Percentiles rank a stretch among this genome's conserved stretches.
Evolutionary conservation across 2,113 vertebrate species (phyloP).

Genomic region (Orthochromis malagaraziensis): DNA sequence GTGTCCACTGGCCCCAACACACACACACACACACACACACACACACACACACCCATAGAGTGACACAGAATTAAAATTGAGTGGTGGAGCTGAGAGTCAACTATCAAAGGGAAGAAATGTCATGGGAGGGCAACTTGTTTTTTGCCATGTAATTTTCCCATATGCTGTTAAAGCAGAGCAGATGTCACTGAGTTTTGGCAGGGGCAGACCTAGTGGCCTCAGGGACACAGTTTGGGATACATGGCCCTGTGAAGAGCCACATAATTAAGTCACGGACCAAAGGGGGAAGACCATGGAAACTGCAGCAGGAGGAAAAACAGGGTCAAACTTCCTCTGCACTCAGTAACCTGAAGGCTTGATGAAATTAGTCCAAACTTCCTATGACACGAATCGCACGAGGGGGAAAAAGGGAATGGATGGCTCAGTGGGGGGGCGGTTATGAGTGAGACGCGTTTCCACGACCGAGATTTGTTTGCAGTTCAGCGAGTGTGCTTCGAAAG

Average conservation of each 20-base stretch:
- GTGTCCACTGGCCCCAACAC: slow-evolving; percentile 1
- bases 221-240: slow-evolving; percentile 16
- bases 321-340: slow-evolving; percentile 21
- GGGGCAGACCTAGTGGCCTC: slow-evolving; percentile 5
- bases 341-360: neutral
- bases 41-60: neutral
- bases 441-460: neutral
- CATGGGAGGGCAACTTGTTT: slow-evolving; percentile 45
- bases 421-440: neutral
- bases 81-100: slow-evolving; percentile 23
- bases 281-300: neutral
- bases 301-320: neutral
- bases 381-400: neutral
- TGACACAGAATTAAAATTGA: slow-evolving; percentile 42
- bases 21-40: neutral
- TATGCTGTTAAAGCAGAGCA: slow-evolving; percentile 48
- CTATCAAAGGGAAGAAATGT: slow-evolving; percentile 52
- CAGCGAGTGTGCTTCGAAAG: slow-evolving; percentile 30
- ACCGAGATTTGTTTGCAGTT: slow-evolving; percentile 40
- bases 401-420: neutral
- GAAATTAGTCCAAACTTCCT: slow-evolving; percentile 21
- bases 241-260: slow-evolving; percentile 18
- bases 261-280: slow-evolving; percentile 29
- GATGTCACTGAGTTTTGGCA: slow-evolving; percentile 48
- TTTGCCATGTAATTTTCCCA: slow-evolving; percentile 47